Evolutionary conservation across 2,888 invertebrate genomes (phyloP), one percentile per base, ranked within the genome.

Genomic region (Neria commutata): DNA sequence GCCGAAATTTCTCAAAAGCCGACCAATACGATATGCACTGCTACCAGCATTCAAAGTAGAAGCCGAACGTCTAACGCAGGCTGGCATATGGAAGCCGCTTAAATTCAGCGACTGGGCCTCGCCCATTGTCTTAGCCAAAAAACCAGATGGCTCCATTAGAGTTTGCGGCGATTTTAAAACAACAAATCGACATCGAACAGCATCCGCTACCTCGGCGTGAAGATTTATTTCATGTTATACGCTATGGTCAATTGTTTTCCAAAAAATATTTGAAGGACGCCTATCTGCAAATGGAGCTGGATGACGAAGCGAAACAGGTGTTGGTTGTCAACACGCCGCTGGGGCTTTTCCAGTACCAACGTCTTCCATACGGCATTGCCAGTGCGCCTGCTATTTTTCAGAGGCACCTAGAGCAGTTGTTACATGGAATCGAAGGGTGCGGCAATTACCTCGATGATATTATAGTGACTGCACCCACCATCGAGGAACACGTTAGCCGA

Each of bases 351-450:
- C 61, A 62, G 26, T 72, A 73, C 40, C 72, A 74, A 33, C 66
- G 78, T 23, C 58, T 80, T 25, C 72, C 76, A 2, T 78, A 72
- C 66, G 81, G 80, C 14, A 72, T 79, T n/a, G 69, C 72, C 4
- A 77, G 78, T 16, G 73, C 75, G 8, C 71, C 72, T 5, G 74
- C 77, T 45, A 62, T 62, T 19, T 62, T 69, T 62, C 78, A 80
- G 54, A 54, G 65, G 46, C 66, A 68, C 16, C 65, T 79, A 33
- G 80, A 81, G 60, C n/a, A n/a, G n/a, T n/a, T n/a, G n/a, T n/a
- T n/a, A n/a, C 59, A 69, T 47, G 76, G 72, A 4, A 61, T 73
- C 2, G 64, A 71, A 2, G 68, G 61, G 71, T n/a, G 69, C 61
- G n/a, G n/a, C 25, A 66, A 65, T 63, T 78, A 70, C 61, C 59